A percentile compares a stretch with the other conserved stretches of the same genome.
Evolutionary conservation across 2,797 vertebrate genomes (phyloP).

Genomic region (Phalanger gymnotis): DNA sequence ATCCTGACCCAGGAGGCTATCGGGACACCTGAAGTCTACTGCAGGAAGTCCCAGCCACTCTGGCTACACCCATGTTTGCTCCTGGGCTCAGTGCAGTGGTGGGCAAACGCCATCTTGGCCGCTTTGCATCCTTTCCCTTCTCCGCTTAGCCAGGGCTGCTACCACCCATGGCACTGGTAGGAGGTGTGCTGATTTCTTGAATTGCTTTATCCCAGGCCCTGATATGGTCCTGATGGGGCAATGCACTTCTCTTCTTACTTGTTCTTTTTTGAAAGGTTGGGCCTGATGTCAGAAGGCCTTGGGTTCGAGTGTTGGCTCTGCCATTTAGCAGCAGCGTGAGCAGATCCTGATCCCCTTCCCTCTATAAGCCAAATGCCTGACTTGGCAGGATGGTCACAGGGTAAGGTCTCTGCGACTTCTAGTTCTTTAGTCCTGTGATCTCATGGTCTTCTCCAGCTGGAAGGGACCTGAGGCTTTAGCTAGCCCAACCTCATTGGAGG

Average conservation of each 20-base stretch:
- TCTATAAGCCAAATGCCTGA: neutral
- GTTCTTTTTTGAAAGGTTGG: neutral
- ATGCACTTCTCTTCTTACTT: neutral
- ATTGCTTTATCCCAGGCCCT: neutral
- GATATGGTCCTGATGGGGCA: neutral
- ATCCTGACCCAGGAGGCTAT: neutral
- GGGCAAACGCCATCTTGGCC: neutral
- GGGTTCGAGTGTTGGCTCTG: neutral
- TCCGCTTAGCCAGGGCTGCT: fast-evolving
- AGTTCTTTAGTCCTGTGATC: no score
- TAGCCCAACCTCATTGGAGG: neutral
- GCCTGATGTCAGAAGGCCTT: no score
- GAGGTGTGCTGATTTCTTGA: neutral
- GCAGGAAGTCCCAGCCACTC: neutral
- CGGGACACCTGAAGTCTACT: fast-evolving
- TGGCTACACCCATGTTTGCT: neutral
- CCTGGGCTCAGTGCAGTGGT: neutral
- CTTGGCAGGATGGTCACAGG: neutral
- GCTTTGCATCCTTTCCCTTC: neutral
- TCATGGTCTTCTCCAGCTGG: no score
- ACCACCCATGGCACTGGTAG: slow-evolving; percentile 3
- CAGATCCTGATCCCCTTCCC: neutral
- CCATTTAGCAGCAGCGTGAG: neutral
- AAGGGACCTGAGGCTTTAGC: neutral
- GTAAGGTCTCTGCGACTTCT: no score